Evolutionary conservation across 2,888 invertebrate species (phyloP), one percentile per base, ranked within the genome.

Genomic region (Pseudeuparius sepicola): DNA sequence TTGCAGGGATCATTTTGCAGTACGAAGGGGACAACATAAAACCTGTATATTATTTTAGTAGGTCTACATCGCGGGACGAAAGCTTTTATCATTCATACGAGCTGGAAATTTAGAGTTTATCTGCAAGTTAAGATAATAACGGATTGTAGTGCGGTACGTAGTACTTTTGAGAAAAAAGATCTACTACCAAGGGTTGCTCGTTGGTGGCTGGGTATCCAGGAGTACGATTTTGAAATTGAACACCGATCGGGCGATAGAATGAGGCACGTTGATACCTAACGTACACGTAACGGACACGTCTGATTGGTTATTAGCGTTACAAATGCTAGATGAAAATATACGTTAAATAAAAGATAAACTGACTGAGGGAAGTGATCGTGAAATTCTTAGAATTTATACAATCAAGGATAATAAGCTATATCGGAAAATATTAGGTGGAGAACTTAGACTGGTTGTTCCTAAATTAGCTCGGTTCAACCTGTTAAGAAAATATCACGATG

Each of bases 401-500:
- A 26, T 6, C 26, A 26, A 40, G 13, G 20, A 39, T 23, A 13
- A 35, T 9, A 26, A 37, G 9, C 20, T 42, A 10, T 45, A 35
- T 14, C 17, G 42, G 4, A 40, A 28, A 30, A 44, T 37, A 11
- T 31, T 28, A 1, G 14, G 36, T 9, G 52, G 52, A 2, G 13
- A 36, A 16, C 44, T 47, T 32, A 37, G 48, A 7, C 40, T 54
- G 3, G 49, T 50, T 11, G 52, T 54, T 0, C 53, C 53, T 1
- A 25, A 23, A 6, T 13, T n/a, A 3, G 46, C 49, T 18, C 35
- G 51, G 4, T 57, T 52, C 46, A 52, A 41, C 33, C 32, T 56
- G 4, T 9, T 52, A 1, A 52, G 51, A 24, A 53, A 48, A 47
- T 42, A 48, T 24, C 55, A 55, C 32, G 54, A 56, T 37, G 46